Base-by-base conservation (phyloP, 2,113 vertebrate species). In the Melanostigma gelatinosum region DNA sequence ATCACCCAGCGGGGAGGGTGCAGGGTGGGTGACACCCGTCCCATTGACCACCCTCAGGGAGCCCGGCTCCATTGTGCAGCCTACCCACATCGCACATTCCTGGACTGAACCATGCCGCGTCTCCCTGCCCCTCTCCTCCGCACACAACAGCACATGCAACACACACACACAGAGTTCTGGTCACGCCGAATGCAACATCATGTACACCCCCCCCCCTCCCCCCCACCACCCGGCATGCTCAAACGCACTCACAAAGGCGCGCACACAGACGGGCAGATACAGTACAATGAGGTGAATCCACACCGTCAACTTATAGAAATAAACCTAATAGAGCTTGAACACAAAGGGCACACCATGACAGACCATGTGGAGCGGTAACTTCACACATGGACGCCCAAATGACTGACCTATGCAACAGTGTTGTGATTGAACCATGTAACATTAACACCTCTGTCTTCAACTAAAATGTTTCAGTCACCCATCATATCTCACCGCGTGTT, bases 31-130 rank as follows among this genome's bases (percentile, higher is more conserved):
- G 92, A 94, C 92, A 92, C 87, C 76, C 76, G 63, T 76, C 87
- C 88, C 89, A 92, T 89, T 94, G 88, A 93, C 79, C 82, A 80
- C 83, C 91, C 82, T 90, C 83, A 86, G 93, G 94, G 89, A 93
- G 93, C 85, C 88, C 57, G 58, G 82, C 61, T 87, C 92, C 88
- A 93, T 94, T 94, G 92, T 94, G 72, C 75, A 63, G 85, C 84
- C 88, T 83, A 89, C 87, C 85, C 89, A 90, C 87, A 61, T 87
- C 61, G 85, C 86, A 93, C 90, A 94, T 94, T 93, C 91, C 92
- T 88, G 89, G 60, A 55, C 85, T 81, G 83, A 84, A 89, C 84
- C 89, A 87, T 82, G 85, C 82, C 48, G 70, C 72, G 80, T 77
- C 66, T 75, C 79, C 27, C 69, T 78, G 79, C 74, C 79, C 58